Conservation (phyloP, 2,113 vertebrate species). For the Empidonax alnorum region DNA sequence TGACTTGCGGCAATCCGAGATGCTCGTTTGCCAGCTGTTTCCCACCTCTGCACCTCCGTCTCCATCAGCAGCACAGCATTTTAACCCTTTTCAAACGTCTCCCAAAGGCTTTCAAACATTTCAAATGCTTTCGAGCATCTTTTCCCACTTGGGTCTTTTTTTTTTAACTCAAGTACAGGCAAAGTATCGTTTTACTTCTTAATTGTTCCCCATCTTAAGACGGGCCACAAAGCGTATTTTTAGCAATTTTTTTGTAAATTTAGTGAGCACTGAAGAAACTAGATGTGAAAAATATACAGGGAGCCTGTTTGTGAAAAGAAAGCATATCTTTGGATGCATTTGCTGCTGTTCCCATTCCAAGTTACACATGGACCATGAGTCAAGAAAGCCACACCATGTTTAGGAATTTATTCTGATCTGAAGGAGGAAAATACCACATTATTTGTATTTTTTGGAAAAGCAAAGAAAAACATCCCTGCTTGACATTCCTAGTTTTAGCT, state of each 20-base stretch:
- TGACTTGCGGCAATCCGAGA: rapidly evolving
- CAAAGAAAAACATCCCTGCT: background rate
- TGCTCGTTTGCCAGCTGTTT: background rate
- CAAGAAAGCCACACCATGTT: background rate
- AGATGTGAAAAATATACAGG: background rate
- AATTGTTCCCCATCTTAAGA: background rate
- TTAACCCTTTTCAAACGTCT: background rate
- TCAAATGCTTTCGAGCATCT: background rate
- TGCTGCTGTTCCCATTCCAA: background rate
- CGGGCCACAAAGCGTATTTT: background rate
- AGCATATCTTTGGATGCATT: rapidly evolving
- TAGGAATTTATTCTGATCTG: background rate
- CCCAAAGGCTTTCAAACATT: background rate
- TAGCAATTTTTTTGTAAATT: background rate
- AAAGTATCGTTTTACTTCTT: background rate
- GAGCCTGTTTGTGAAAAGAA: background rate
- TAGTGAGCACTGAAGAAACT: background rate
- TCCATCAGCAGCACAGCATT: background rate
- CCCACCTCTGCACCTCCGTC: background rate
- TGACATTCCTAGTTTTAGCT: background rate
- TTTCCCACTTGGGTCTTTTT: background rate
- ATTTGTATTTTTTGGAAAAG: background rate
- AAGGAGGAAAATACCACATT: background rate
- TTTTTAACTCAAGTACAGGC: background rate
- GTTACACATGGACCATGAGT: background rate